Evolutionary conservation across 2,888 invertebrate species (phyloP), one percentile per base, ranked within the genome.

Genomic region (Trichopoda pennipes): DNA sequence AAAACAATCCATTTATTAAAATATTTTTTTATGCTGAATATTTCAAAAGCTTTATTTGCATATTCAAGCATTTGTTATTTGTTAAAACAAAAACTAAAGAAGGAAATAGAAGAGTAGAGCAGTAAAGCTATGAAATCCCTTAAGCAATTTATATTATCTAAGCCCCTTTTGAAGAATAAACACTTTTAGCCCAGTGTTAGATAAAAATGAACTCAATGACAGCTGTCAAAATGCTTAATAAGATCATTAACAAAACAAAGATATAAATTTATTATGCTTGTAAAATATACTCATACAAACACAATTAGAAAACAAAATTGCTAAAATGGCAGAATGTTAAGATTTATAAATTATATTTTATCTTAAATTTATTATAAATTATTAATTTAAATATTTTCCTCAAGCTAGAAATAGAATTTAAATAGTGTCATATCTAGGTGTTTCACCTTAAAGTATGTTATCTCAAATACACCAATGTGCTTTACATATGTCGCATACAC

Each of bases 171-270:
- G 55, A 23, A 64, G 53, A 66, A 72, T 60, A 72, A 80, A 76
- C 64, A 80, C 47, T 75, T 64, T 42, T n/a, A 51, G 49, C 9
- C 35, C 28, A 14, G 16, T 47, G 49, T 35, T 32, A 60, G 32
- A 66, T 23, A 68, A 72, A 47, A 58, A 64, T 73, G 68, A 28
- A 66, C 60, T 85, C 85, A 87, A 86, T 85, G 85, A 79, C 68
- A 82, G 55, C 72, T 82, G 79, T 61, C 79, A 79, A 82, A 82
- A 82, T 78, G 60, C 49, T 58, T 21, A 23, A 79, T 55, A 68
- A 70, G 68, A 84, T 82, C 79, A 81, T 84, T 77, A 76, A 74
- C 61, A 73, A 73, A 38, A 53, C 44, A 72, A 8, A 32, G 28
- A 19, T 49, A 56, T 35, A 32, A 32, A 55, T 32, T n/a, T 51